Evolutionary conservation across 2,113 vertebrate genomes (phyloP), one percentile per base, ranked within the genome.

Genomic region (Phalacrocorax pelagicus): DNA sequence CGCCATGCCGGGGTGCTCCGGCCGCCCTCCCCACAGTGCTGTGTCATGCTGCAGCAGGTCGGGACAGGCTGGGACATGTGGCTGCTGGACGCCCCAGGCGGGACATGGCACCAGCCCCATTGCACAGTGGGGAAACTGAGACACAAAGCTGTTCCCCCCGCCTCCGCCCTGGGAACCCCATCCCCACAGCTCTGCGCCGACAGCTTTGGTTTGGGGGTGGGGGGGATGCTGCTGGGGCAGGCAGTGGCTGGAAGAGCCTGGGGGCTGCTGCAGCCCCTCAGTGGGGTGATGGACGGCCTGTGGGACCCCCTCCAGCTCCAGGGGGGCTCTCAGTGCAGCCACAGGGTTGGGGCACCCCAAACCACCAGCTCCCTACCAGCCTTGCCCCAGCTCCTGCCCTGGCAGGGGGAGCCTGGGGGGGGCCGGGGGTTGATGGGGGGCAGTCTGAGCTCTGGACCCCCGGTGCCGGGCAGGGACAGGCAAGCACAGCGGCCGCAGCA

Each of bases 1-100:
- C 1, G 1, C 6, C 16, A 4, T 9, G 20, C 22, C 0, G 3
- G 79, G 88, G 40, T 24, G 62, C 51, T 23, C 34, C 0, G 1
- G 38, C 32, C 23, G 9, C 49, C 5, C 9, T 19, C 24, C 54
- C 3, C 23, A 2, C 8, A 2, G 30, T 36, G 87, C 87, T 81
- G 79, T 61, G 77, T 84, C 74, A 66, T 11, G 40, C 61, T 74
- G 75, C 75, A 18, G 63, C 23, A 5, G 55, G 22, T 16, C 57
- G 13, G 72, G 59, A 26, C 2, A 8, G 36, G 84, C 58, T 14
- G 80, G 44, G 74, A 22, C n/a, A 12, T 23, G 22, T 0, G 11
- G 83, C 65, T n/a, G 23, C 80, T 15, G 69, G 59, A 26, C 49
- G 18, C 34, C 61, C 32, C 11, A 1, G 46, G 70, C 49, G 12